Base-by-base conservation (phyloP, 2,797 vertebrate genomes). In the Rachycentron canadum region DNA sequence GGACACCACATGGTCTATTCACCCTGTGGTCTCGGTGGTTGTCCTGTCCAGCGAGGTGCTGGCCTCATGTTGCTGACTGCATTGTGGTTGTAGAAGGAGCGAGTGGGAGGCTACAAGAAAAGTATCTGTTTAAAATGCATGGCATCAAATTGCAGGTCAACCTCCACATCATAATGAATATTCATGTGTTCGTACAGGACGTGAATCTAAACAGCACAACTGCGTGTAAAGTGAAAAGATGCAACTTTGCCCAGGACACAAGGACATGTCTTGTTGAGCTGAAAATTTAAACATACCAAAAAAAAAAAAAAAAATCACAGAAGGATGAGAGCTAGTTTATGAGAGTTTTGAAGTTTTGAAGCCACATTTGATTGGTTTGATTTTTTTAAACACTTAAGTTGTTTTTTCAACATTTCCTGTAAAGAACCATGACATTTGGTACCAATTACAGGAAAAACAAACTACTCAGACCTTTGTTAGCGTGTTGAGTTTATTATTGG, bases 1-100 rank as follows among this genome's bases (percentile, higher is more conserved):
- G 17, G 38, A 10, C 34, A 25, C 40, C 59, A 66, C 5, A 28
- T 9, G 6, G 8, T 16, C 5, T 12, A 91, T 91, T 96, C 90
- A 99, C 98, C 82, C n/a, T 96, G 95, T 25, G 92, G 89, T 89
- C 96, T 94, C 5, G 94, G 92, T 3, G 94, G 93, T 63, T 96
- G 97, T 17, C 93, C 82, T 1, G 94, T 85, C 97, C 97, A 99
- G 50, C 96, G 96, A 72, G 96, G 95, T n/a, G 95, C 87, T 17
- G 96, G 89, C 56, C 96, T 96, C 58, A 97, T 73, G 3, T 94
- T 93, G 65, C 95, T 91, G 65, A 96, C 83, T 0, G 96, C 76
- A 77, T 90, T 96, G 95, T 84, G 97, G 94, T 96, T 98, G 77
- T 87, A 92, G 82, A 83, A 88, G 26, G 91, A 81, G 45, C 93